Evolutionary conservation across 2,113 vertebrate genomes (phyloP), one percentile per base, ranked within the genome.

Genomic region (Polyodon spathula): DNA sequence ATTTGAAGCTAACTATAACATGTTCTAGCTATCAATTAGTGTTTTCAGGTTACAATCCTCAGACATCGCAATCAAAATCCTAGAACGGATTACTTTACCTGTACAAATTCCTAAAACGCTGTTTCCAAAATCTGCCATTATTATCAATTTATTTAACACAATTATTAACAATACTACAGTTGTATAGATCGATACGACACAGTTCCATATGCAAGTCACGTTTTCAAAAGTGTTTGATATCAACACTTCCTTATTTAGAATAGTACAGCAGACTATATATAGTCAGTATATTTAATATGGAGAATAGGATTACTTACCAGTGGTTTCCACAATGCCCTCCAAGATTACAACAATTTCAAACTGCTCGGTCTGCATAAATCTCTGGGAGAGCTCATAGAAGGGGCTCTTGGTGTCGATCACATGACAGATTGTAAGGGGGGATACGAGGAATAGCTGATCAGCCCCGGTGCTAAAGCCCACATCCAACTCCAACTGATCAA

Each of bases 321-420:
- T 99, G 7, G 96, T 99, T 76, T 99, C 96, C 59, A 99, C 96
- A 67, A 99, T 99, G 60, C 96, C 96, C 79, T 99, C 96, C 53
- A 99, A 86, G 83, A 99, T 99, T 80, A 99, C 96, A 68, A 98
- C 96, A 40, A 99, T 97, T 84, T 99, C 96, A 61, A 99, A 98
- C 82, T 99, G 96, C 80, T 99, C 95, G 0, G 79, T 96, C 64
- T 93, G 93, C 92, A 99, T 97, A 86, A 94, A 97, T 69, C 93
- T 88, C 85, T 97, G 93, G 7, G 94, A 97, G 43, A 99, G 89
- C 67, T 97, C 94, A 68, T 99, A 99, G 86, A 99, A 99, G 73
- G 96, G 96, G 82, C 96, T 99, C 86, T 97, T 97, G 84, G 92
- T 78, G 75, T 99, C 95, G 42, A 99, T 99, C 84, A 99, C 92